phyloP scores from a whole-genome alignment of 2,113 vertebrate species.

The Chamaea fasciata region DNA sequence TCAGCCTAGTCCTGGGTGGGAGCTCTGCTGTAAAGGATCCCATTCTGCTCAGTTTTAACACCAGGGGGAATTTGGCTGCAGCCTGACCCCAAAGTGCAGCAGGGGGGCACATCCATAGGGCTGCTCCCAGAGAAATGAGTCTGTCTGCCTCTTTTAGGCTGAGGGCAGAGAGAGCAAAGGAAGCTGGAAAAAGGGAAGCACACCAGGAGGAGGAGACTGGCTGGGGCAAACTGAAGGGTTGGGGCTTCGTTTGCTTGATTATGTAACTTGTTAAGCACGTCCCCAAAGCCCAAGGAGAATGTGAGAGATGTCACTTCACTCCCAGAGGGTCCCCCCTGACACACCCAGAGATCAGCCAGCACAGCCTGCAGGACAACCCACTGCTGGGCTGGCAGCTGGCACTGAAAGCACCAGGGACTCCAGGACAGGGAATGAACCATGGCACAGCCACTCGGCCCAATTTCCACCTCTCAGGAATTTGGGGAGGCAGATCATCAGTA shows the following conservation, averaged over 20 bases:
- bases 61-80: not conserved
- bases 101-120: not conserved
- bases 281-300: not conserved
- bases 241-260: not conserved
- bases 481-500: not conserved
- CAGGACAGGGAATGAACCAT: not conserved
- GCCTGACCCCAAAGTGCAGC: not conserved
- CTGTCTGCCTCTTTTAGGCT: slow-evolving; percentile 1
- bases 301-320: not conserved
- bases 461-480: not conserved
- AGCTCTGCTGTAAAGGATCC: not conserved
- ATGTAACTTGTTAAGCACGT: not conserved
- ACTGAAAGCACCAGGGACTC: not conserved
- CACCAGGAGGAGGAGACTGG: slow-evolving; percentile 46
- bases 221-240: slow-evolving; percentile 49
- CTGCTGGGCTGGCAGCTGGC: not conserved
- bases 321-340: not conserved
- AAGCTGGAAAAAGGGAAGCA: slow-evolving; percentile 66
- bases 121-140: not conserved
- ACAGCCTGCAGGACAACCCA: not conserved
- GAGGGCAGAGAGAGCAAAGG: slow-evolving; percentile 65
- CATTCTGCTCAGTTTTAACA: not conserved
- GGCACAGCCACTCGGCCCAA: not conserved
- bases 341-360: not conserved
- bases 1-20: not conserved